These are phyloP conservation scores for Anas platyrhynchos DNA, from an alignment of 2,113 vertebrate genomes.

Conservation along the genomic window DNA sequence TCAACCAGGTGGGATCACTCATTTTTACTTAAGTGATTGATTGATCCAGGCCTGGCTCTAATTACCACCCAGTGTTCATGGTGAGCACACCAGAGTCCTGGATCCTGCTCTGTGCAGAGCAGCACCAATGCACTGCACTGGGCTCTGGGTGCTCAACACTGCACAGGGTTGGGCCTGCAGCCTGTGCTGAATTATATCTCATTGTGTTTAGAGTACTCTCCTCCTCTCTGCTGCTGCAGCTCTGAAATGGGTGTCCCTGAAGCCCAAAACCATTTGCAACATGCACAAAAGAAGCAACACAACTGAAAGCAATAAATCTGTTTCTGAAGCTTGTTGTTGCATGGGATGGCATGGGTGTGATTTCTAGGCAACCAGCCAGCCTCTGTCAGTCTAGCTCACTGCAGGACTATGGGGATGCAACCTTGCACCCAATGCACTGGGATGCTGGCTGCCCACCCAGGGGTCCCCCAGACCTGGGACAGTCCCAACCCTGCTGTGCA, in stretches of 20 bases:
- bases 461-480: not conserved
- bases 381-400: fast-evolving
- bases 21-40: not conserved
- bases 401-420: fast-evolving
- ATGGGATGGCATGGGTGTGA: fast-evolving
- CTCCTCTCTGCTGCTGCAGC: not conserved
- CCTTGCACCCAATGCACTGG: not conserved
- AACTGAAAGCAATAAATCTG: slow-evolving; percentile 24
- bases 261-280: not conserved
- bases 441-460: not conserved
- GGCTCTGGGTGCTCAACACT: not conserved
- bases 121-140: fast-evolving
- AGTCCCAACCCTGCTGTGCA: not conserved
- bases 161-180: fast-evolving
- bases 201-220: not conserved
- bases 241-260: not conserved
- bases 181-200: not conserved
- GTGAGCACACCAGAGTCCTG: not conserved
- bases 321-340: not conserved
- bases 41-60: not conserved
- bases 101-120: not conserved
- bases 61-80: not conserved
- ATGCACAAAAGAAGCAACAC: not conserved
- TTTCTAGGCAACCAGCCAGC: fast-evolving
- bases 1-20: not conserved